A percentile compares a stretch with the other conserved stretches of the same genome.
Evolutionary conservation across 2,113 vertebrate species (phyloP).

Genomic region (Dasyprocta punctata): DNA sequence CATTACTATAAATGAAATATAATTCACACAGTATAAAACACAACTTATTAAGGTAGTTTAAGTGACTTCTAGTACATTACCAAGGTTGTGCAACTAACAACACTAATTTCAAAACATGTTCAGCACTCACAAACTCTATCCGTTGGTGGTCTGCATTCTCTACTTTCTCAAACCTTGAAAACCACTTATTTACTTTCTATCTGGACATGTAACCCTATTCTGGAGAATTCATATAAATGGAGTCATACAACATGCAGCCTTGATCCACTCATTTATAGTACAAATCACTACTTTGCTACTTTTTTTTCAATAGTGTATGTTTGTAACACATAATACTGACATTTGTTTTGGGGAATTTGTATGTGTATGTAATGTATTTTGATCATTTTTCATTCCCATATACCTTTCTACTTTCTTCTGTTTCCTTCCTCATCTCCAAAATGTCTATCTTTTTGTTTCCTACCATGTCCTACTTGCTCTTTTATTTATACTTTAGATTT

Average conservation of each 20-base stretch:
- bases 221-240: neutral
- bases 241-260: neutral
- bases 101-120: conserved; percentile 15
- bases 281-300: neutral
- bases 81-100: neutral
- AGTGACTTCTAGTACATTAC: neutral
- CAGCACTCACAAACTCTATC: neutral
- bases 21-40: neutral
- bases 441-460: neutral
- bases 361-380: neutral
- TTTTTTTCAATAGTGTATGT: neutral
- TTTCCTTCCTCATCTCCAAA: neutral
- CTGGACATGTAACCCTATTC: neutral
- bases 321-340: neutral
- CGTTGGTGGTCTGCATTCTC: neutral
- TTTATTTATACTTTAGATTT: neutral
- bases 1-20: neutral
- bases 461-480: neutral
- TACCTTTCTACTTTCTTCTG: neutral
- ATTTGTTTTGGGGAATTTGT: neutral
- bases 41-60: neutral
- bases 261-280: neutral
- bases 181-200: neutral
- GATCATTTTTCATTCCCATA: neutral
- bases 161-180: neutral